These are phyloP conservation scores for Aptenodytes patagonicus DNA, from an alignment of 2,113 vertebrate genomes.

Conservation along the genomic window DNA sequence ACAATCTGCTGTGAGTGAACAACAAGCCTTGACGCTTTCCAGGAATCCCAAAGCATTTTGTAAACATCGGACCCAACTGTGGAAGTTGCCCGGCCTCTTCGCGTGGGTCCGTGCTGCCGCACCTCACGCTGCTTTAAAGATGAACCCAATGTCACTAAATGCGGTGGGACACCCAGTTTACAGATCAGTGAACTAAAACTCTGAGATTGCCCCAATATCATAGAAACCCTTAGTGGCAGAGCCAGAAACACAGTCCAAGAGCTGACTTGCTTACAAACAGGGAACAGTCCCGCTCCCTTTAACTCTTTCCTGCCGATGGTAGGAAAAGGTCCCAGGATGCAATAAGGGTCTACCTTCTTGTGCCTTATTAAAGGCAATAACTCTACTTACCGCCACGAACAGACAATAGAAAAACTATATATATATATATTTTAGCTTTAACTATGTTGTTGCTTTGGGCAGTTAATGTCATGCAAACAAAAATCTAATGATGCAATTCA, in stretches of 20 bases:
- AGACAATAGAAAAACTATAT: neutral
- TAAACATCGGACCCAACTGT: neutral
- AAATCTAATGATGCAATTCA: neutral
- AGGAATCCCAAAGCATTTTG: constrained; percentile 27
- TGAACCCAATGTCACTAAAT: neutral
- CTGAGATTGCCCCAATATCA: neutral
- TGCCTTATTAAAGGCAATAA: neutral
- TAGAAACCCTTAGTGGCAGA: neutral
- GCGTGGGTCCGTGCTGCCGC: accelerated
- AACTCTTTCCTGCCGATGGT: neutral
- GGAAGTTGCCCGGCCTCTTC: neutral
- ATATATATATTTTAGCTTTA: neutral
- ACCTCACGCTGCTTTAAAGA: neutral
- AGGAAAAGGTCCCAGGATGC: neutral
- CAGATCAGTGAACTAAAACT: neutral
- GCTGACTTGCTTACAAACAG: neutral
- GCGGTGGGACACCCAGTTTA: neutral
- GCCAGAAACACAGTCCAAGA: neutral
- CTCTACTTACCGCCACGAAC: neutral
- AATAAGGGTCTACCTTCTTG: neutral
- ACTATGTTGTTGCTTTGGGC: neutral
- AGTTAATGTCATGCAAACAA: neutral
- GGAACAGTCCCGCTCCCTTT: neutral
- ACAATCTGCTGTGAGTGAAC: constrained; percentile 5
- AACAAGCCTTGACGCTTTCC: constrained; percentile 15